Evolutionary conservation across 2,888 invertebrate genomes (phyloP).

Genomic region (Heliconius ismenius): DNA sequence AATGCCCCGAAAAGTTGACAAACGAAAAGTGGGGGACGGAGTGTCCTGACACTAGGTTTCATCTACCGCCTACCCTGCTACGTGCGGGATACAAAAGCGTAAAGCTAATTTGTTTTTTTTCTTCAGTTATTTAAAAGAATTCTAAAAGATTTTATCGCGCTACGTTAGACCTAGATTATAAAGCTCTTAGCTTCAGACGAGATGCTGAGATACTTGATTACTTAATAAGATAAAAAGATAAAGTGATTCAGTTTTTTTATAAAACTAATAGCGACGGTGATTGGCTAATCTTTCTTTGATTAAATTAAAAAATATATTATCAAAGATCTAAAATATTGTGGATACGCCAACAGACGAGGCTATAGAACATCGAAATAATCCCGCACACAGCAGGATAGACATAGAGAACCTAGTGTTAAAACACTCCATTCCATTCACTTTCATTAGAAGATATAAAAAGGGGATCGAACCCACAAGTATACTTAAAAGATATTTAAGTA

Average conservation of each 20-base stretch:
- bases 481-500: no score
- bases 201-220: neutral
- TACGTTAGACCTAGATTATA: neutral
- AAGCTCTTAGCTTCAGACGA: neutral
- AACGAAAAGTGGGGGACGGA: no score
- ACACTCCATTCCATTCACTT: no score
- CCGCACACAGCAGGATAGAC: no score
- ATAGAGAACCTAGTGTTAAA: no score
- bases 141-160: neutral
- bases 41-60: no score
- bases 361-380: no score
- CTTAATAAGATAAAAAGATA: slow-evolving; percentile 6
- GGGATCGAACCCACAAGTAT: no score
- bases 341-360: neutral
- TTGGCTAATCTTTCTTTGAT: neutral
- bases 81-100: neutral
- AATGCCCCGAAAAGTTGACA: no score
- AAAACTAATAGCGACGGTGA: neutral
- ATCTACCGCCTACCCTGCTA: no score
- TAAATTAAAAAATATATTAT: neutral
- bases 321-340: neutral
- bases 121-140: neutral
- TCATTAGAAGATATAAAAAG: no score
- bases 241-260: neutral
- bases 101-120: no score